Percentiles rank a stretch among this genome's conserved stretches.
Evolutionary conservation across 2,113 vertebrate genomes (phyloP).

Genomic region (pig (Sus scrofa)): DNA sequence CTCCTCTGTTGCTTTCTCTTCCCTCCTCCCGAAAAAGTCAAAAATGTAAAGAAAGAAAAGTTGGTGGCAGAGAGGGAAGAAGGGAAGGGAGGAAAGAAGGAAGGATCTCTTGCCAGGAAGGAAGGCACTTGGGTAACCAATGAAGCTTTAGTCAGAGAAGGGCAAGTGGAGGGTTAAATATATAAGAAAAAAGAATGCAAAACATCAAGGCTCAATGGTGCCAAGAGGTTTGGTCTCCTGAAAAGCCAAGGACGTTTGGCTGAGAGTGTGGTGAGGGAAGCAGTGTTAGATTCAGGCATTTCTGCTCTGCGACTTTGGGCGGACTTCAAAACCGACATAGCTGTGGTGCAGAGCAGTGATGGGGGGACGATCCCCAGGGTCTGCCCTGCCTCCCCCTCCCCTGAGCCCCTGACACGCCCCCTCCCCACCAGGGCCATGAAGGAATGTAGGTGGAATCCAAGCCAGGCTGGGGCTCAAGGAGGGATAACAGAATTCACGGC

Average conservation of each 20-base stretch:
- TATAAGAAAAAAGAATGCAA: slow-evolving; percentile 52
- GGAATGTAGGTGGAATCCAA: slow-evolving; percentile 87
- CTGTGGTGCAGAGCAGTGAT: slow-evolving; percentile 6
- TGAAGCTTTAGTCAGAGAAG: neutral
- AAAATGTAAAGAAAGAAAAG: slow-evolving; percentile 1
- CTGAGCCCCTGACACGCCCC: slow-evolving; percentile 58
- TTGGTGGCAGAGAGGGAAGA: neutral
- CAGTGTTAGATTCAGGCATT: slow-evolving; percentile 65
- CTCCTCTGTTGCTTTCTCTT: neutral
- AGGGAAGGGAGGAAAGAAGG: neutral
- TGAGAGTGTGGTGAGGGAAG: slow-evolving; percentile 35
- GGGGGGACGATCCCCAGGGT: slow-evolving; percentile 73
- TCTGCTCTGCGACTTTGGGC: slow-evolving; percentile 47
- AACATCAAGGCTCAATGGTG: slow-evolving; percentile 18
- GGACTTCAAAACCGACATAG: slow-evolving; percentile 58
- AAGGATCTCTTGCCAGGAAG: neutral
- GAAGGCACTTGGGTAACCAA: neutral
- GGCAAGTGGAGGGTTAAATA: slow-evolving; percentile 57
- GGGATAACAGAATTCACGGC: slow-evolving; percentile 80
- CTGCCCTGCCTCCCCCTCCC: slow-evolving; percentile 71
- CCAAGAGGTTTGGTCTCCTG: slow-evolving; percentile 52
- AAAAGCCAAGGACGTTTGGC: slow-evolving; percentile 65
- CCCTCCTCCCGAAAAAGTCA: neutral
- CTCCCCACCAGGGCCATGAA: slow-evolving; percentile 73
- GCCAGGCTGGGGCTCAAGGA: slow-evolving; percentile 71